Evolutionary conservation across 2,113 vertebrate genomes (phyloP).

Genomic region (Eolophus roseicapilla): DNA sequence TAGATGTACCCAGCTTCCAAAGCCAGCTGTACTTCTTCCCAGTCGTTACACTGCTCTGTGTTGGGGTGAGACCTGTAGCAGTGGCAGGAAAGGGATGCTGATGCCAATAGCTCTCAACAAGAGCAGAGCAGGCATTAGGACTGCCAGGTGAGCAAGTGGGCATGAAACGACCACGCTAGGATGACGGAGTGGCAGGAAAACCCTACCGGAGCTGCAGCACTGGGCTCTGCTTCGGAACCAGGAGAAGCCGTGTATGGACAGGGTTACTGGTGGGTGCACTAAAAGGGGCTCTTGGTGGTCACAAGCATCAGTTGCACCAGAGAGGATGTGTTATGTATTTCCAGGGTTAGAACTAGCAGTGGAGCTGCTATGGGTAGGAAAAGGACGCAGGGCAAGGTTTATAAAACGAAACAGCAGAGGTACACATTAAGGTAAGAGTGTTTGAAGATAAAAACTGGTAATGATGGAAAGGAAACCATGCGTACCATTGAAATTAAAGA

Average conservation of each 20-base stretch:
- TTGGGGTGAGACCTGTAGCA: not conserved
- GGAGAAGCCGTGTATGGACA: not conserved
- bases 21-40: not conserved
- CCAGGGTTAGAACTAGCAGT: not conserved
- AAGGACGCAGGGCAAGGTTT: not conserved
- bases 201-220: fast-evolving
- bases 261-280: not conserved
- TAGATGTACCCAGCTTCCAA: not conserved
- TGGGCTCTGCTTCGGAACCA: not conserved
- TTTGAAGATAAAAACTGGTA: not conserved
- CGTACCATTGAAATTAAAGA: not conserved
- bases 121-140: not conserved
- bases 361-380: not conserved
- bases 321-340: not conserved
- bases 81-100: not conserved
- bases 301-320: fast-evolving
- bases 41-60: fast-evolving
- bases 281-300: not conserved
- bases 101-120: not conserved
- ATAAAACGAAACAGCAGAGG: not conserved
- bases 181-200: not conserved
- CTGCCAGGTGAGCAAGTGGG: no score
- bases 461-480: not conserved
- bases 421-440: not conserved
- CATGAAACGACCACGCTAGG: fast-evolving